phyloP scores from a whole-genome alignment of 2,113 vertebrate species.

The Prunella fulvescens region DNA sequence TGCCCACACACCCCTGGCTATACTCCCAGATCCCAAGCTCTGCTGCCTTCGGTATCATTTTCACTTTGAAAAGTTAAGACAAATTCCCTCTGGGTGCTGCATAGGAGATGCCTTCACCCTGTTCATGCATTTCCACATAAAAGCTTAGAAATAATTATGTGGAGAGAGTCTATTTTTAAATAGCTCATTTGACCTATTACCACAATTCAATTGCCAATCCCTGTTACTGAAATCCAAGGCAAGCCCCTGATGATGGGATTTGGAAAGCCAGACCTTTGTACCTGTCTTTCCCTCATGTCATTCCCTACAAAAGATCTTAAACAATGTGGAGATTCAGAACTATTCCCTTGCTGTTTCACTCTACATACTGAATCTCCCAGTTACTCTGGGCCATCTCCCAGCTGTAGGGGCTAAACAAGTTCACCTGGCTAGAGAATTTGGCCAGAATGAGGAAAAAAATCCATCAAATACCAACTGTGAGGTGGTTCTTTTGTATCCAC shows the following conservation, averaged over 20 bases:
- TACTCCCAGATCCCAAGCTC: background rate
- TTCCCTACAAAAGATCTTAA: background rate
- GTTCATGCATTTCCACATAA: background rate
- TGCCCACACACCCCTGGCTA: background rate
- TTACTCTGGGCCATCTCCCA: background rate
- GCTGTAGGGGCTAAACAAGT: background rate
- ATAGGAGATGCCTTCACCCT: background rate
- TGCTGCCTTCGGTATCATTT: background rate
- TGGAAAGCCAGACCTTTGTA: background rate
- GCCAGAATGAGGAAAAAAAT: background rate
- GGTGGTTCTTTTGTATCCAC: background rate
- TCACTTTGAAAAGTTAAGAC: background rate
- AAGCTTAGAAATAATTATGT: background rate
- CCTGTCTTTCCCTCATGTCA: background rate
- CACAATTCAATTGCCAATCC: background rate
- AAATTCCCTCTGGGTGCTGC: background rate
- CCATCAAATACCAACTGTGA: background rate
- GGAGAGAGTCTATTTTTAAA: background rate
- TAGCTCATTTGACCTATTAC: background rate
- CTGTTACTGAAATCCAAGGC: background rate
- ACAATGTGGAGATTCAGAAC: background rate
- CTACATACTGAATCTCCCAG: background rate
- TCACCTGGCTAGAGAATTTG: background rate
- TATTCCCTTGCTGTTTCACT: background rate
- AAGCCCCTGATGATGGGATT: background rate